Base-by-base conservation (phyloP, 2,888 invertebrate genomes). In the Napeogenes sylphis region DNA sequence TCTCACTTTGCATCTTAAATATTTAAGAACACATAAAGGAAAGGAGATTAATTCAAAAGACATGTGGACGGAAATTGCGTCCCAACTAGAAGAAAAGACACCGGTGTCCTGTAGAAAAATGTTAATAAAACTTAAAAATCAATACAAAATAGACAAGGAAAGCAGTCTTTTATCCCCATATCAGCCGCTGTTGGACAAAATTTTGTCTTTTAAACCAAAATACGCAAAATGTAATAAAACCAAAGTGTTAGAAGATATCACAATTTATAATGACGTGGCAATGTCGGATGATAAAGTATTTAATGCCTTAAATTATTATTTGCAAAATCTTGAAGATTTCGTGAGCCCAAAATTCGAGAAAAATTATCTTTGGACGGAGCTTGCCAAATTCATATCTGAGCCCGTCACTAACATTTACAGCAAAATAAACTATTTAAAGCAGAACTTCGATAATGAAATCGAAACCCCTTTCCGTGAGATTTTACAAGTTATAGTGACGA, bases 371-470 rank as follows among this genome's bases (percentile, higher is more conserved):
- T 90, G 89, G 90, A 79, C 78, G 0, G 84, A 87, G 62, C 61
- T 90, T 5, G 85, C 87, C 0, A 80, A 78, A 45, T 70, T 74
- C 13, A 74, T 87, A 2, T 71, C 74, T 0, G 83, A 83, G 45
- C 82, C 87, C 0, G 75, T 85, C 0, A 76, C 73, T 0, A 86
- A 83, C 72, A 73, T 87, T 2, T 86, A 81, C 21, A 84, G 84
- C 56, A 90, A 90, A 71, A 76, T 90, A 0, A 85, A 85, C 56
- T 87, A 82, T 73, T 73, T 90, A 46, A 89, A 88, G 62, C 80
- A 86, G 62, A 75, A 71, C 2, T 85, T 75, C 32, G 76, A 78
- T 12, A 62, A 47, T 14, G 66, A 63, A 3, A 35, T 51, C 0
- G 63, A 65, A n/a, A 65, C 69, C 3, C 68, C 63, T 0, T 71